phyloP scores from a whole-genome alignment of 1,140 invertebrate genomes.

The Pectinophora gossypiella region DNA sequence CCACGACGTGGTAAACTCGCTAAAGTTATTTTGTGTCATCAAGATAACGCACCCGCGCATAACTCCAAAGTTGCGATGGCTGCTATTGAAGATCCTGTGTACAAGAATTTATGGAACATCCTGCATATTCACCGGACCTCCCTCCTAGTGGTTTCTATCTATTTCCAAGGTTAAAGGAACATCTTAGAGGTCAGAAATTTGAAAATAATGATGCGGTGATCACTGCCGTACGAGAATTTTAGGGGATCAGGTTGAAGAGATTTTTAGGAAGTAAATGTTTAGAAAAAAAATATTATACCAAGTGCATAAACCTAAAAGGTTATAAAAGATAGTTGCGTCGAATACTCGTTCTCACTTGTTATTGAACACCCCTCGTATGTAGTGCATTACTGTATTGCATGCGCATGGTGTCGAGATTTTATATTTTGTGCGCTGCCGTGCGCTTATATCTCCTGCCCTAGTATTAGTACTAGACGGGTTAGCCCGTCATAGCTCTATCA shows the following conservation, averaged over 20 bases:
- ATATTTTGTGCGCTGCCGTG: too few relatives aligned
- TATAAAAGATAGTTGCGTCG: too few relatives aligned
- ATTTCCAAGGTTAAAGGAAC: neutral
- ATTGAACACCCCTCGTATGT: too few relatives aligned
- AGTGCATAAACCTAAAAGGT: too few relatives aligned
- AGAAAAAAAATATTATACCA: too few relatives aligned
- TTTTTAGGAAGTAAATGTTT: neutral
- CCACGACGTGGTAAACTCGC: constrained; percentile 7
- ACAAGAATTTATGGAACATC: constrained; percentile 14
- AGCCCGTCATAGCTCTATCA: too few relatives aligned
- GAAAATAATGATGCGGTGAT: neutral
- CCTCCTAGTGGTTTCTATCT: constrained; percentile 10
- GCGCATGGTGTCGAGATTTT: too few relatives aligned
- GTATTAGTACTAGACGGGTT: too few relatives aligned
- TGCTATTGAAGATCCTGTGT: constrained; percentile 11
- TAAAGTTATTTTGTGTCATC: constrained; percentile 6
- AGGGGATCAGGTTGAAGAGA: neutral
- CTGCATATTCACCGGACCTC: constrained; percentile 13
- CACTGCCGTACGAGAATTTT: neutral
- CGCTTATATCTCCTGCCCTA: too few relatives aligned
- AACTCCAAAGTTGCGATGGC: constrained; percentile 13
- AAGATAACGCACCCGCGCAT: constrained; percentile 14
- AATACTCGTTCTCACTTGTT: too few relatives aligned
- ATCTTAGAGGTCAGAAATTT: too few relatives aligned
- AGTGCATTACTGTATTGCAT: too few relatives aligned